Conservation (phyloP, 2,888 invertebrate species). For the Apomyelois bistriatella region DNA sequence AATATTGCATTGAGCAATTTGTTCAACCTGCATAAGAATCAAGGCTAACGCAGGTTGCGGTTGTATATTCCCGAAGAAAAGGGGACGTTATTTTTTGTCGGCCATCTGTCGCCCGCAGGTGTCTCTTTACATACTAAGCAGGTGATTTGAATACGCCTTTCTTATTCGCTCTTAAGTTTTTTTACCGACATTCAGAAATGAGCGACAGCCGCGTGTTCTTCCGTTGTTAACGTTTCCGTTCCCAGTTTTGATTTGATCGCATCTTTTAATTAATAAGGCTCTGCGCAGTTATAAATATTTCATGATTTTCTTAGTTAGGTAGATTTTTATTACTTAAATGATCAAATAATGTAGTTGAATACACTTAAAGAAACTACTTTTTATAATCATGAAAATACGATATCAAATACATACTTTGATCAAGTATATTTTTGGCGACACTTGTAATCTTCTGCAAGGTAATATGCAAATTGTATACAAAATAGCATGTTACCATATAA, state of each 20-base stretch:
- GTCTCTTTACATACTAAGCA: conserved; percentile 70
- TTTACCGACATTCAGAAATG: conserved; percentile 14
- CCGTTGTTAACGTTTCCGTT: conserved; percentile 16
- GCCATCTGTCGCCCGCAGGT: conserved; percentile 73
- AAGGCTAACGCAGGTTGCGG: not conserved
- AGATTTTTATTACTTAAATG: no score
- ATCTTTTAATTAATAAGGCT: not conserved
- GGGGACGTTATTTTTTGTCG: conserved; percentile 52
- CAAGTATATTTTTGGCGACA: no score
- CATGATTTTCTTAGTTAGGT: no score
- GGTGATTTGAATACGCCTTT: conserved; percentile 68
- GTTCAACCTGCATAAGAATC: conserved; percentile 9
- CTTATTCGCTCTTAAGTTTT: conserved; percentile 32
- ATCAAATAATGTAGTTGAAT: no score
- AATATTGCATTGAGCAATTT: not conserved
- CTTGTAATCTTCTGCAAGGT: no score
- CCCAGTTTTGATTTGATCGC: conserved; percentile 13
- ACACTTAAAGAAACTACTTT: no score
- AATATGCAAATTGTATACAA: no score
- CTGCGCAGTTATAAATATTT: no score
- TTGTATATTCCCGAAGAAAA: conserved; percentile 17
- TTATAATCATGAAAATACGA: no score
- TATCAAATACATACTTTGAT: no score
- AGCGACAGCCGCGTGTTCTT: conserved; percentile 5
- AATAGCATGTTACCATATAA: no score